phyloP scores from a whole-genome alignment of 2,888 invertebrate species.

The Selenia dentaria region DNA sequence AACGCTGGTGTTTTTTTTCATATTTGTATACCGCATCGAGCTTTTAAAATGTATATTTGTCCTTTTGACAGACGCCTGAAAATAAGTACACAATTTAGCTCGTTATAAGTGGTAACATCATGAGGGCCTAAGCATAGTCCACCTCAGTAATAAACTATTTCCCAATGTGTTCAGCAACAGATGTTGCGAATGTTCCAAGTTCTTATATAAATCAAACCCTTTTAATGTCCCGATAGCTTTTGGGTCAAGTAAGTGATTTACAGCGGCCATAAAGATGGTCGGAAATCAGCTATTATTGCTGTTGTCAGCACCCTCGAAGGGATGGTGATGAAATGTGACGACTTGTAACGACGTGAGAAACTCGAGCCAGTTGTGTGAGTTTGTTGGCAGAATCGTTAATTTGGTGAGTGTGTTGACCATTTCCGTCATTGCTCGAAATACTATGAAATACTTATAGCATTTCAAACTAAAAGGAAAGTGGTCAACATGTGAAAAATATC shows the following conservation, averaged over 20 bases:
- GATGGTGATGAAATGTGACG: constrained; percentile 60
- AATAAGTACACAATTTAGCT: too few species aligned
- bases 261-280: constrained; percentile 68
- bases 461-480: too few species aligned
- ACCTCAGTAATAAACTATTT: constrained; percentile 74
- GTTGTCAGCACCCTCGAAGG: constrained; percentile 68
- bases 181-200: constrained; percentile 79
- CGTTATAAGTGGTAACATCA: constrained; percentile 17
- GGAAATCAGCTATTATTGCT: constrained; percentile 64
- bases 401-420: constrained; percentile 1
- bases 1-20: too few species aligned
- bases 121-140: constrained; percentile 45
- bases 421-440: not conserved
- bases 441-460: not conserved
- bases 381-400: constrained; percentile 9
- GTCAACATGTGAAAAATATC: too few species aligned
- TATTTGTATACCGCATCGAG: too few species aligned
- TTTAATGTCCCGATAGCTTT: constrained; percentile 73
- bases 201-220: constrained; percentile 80
- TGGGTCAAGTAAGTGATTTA: constrained; percentile 81
- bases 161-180: constrained; percentile 67
- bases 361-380: constrained; percentile 18
- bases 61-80: too few species aligned
- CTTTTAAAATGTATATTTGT: too few species aligned
- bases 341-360: constrained; percentile 34